Base-by-base conservation (phyloP, 1,140 invertebrate genomes). In the Hylyphantes graminicola region DNA sequence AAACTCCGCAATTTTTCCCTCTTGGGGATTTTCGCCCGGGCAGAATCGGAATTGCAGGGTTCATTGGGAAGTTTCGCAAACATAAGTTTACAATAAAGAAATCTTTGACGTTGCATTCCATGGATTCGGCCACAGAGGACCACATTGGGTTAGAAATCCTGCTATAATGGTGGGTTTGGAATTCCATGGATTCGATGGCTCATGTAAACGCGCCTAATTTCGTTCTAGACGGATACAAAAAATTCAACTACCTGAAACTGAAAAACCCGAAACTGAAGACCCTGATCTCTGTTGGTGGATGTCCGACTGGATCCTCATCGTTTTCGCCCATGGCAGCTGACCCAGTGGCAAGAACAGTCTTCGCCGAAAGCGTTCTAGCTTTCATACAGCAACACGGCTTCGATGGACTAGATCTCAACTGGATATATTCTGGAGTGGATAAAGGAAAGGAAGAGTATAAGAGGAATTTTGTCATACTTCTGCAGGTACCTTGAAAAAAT, bases 291-390 rank as follows among this genome's bases (percentile, higher is more conserved):
- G 92, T 95, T 79, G 95, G 94, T 10, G 94, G 94, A 3, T 96
- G 95, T 95, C 96, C 95, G 87, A 95, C 96, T 90, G 95, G 94
- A 0, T 95, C 94, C 0, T 53, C 55, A 50, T 95, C 95, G 87
- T 97, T 95, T 88, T 96, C 95, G 0, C 90, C 89, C 0, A 92
- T 97, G 91, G 94, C 93, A 0, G n/a, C 64, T 10, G 10, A 91
- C 83, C 88, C 91, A 0, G 88, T 89, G 7, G 88, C 89, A 10
- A 91, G 95, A 80, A 88, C 89, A 9, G 70, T 53, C 7, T 88
- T 88, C 73, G 87, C 86, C 13, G 48, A 86, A 17, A 83, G 76
- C 54, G 91, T 92, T 2, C 89, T 94, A 88, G 65, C 87, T 4
- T 86, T 87, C 68, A 80, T 85, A 86, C 94, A 93, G 65, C 92